These are phyloP conservation scores for Strigamia crassipes DNA, from an alignment of 2,888 invertebrate species.

Conservation along the genomic window DNA sequence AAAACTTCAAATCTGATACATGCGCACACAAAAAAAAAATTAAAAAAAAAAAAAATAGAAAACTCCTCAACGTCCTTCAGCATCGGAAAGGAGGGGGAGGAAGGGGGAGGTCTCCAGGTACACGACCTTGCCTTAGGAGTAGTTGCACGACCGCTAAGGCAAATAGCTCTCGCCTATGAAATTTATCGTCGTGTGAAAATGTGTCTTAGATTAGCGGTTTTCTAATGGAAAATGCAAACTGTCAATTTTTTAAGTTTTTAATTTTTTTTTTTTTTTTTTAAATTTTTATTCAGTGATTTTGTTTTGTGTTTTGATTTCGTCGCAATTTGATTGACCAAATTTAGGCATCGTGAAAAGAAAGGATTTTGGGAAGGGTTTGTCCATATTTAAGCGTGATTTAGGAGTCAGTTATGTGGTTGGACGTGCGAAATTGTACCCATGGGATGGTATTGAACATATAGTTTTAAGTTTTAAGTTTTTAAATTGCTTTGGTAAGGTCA, in stretches of 20 bases:
- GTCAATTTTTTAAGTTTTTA: no score
- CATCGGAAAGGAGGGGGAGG: neutral
- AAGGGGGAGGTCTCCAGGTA: slow-evolving; percentile 31
- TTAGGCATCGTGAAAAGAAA: neutral
- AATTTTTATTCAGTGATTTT: neutral
- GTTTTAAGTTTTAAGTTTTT: no score
- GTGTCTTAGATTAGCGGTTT: no score
- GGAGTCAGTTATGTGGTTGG: neutral
- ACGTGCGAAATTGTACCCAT: neutral
- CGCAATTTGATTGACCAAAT: neutral
- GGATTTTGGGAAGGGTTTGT: neutral
- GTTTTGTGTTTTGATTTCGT: neutral
- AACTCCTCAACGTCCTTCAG: neutral
- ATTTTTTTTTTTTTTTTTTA: neutral
- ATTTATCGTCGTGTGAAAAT: no score
- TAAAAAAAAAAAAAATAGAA: neutral
- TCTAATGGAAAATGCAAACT: no score
- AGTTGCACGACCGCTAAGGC: slow-evolving; percentile 31
- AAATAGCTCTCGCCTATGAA: neutral
- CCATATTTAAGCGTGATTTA: neutral
- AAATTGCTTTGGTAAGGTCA: no score
- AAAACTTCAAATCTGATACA: neutral
- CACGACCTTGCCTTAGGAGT: slow-evolving; percentile 28
- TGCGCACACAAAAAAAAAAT: neutral
- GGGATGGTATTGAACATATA: neutral